Percentiles rank a stretch among this genome's conserved stretches.
These are phyloP conservation scores for Acanthoscelides obtectus DNA, from an alignment of 2,888 invertebrate genomes.

Conservation along the genomic window DNA sequence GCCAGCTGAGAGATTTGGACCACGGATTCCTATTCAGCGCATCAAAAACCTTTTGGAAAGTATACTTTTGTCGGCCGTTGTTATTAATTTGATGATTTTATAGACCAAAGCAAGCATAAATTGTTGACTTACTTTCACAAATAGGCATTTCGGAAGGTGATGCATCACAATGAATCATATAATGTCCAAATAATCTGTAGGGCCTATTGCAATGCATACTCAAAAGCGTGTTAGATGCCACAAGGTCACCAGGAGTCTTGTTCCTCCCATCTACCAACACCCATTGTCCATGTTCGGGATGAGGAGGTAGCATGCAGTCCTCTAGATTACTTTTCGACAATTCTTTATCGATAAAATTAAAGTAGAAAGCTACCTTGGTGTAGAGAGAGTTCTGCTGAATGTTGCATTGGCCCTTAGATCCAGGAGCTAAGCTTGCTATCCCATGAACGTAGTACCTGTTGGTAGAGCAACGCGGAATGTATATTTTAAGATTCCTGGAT, in stretches of 20 bases:
- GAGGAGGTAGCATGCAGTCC: constrained; percentile 18
- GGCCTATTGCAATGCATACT: constrained; percentile 15
- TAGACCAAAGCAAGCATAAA: no score
- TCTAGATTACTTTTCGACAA: constrained; percentile 13
- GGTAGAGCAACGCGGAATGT: neutral
- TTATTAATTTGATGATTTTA: no score
- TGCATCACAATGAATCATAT: constrained; percentile 7
- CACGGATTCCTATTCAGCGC: no score
- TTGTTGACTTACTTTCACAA: constrained; percentile 22
- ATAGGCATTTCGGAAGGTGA: constrained; percentile 10
- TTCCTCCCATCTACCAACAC: constrained; percentile 5
- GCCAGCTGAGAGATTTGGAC: no score
- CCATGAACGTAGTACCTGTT: constrained; percentile 21
- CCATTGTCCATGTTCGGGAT: constrained; percentile 18
- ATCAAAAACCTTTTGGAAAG: no score
- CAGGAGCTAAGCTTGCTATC: constrained; percentile 20
- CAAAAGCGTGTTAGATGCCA: constrained; percentile 10
- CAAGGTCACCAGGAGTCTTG: constrained; percentile 13
- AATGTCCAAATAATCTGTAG: constrained; percentile 9
- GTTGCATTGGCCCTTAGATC: constrained; percentile 12
- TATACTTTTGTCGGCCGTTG: no score
- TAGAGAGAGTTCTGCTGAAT: constrained; percentile 18
- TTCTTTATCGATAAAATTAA: constrained; percentile 17
- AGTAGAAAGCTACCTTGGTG: constrained; percentile 19
- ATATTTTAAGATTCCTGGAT: no score